A percentile compares a stretch with the other conserved stretches of the same genome.
Evolutionary conservation across 2,113 vertebrate genomes (phyloP).

Genomic region (Caracal caracal): DNA sequence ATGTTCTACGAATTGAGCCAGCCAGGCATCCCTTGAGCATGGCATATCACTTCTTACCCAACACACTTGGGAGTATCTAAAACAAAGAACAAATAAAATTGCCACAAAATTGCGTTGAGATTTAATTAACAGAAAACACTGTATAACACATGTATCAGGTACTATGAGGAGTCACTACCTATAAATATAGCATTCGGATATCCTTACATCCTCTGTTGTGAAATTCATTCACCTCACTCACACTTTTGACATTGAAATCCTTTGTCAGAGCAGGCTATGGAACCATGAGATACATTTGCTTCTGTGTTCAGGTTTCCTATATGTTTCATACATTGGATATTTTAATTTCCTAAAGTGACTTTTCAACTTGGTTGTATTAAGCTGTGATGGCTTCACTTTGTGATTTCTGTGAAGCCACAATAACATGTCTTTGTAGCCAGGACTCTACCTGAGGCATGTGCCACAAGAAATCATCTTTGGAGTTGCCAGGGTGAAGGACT

Average conservation of each 20-base stretch:
- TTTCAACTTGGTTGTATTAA: not conserved
- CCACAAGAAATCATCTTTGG: not conserved
- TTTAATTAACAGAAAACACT: constrained; percentile 20
- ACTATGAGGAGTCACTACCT: not conserved
- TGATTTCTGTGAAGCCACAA: not conserved
- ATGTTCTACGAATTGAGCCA: not conserved
- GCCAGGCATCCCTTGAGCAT: not conserved
- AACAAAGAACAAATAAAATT: constrained; percentile 19
- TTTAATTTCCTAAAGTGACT: not conserved
- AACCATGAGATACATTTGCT: not conserved
- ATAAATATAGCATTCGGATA: not conserved
- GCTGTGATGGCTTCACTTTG: not conserved
- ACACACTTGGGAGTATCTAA: not conserved
- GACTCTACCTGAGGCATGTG: not conserved
- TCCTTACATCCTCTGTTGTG: not conserved
- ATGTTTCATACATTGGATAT: not conserved
- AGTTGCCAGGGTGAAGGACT: not conserved
- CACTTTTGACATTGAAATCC: not conserved
- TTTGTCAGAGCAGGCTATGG: not conserved
- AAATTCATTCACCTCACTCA: not conserved
- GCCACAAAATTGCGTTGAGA: constrained; percentile 38
- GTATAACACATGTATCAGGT: not conserved
- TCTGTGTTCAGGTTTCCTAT: not conserved
- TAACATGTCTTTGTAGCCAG: not conserved
- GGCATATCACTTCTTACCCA: not conserved